Evolutionary conservation across 2,888 invertebrate species (phyloP), one percentile per base, ranked within the genome.

Genomic region (Muscina levida): DNA sequence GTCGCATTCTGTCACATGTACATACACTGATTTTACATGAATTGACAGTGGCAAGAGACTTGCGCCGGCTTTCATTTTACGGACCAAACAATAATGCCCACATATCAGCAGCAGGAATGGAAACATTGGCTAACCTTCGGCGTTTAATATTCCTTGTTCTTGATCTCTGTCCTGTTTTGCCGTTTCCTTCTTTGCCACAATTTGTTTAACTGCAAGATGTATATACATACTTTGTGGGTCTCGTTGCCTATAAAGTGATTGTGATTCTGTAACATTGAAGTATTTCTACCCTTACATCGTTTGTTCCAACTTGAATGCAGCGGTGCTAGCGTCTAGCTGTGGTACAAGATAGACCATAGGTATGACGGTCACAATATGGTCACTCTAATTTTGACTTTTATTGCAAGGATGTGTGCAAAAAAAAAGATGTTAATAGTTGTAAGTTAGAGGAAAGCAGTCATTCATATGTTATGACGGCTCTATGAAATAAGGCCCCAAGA

Each of bases 41-140:
- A 80, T 80, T 80, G 80, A 80, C 80, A 80, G 73, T 86, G 89
- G 89, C 89, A 87, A 85, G 84, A 76, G 85, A 87, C 89, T 89
- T 89, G 87, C 88, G 87, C 89, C 87, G 87, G 82, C 89, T 87
- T 87, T 87, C 87, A 87, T 87, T 86, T 86, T 3, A 10, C 53
- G 22, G 53, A 53, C 53, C 22, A 22, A 51, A 11, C 51, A 51
- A 22, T 22, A 70, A 59, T 74, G 37, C 72, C 77, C 79, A 65
- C 76, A 80, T 80, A 67, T 79, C 56, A 51, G 3, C 22, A 51
- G 8, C 2, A 37, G 48, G 68, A 46, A 24, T 66, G 62, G 56
- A 79, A 70, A 72, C 42, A 65, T 68, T 76, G 65, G 19, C 17
- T 71, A 80, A 79, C 72, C 72, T 76, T 79, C 76, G 67, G 65